Base-by-base conservation (phyloP, 2,113 vertebrate genomes). In the Chitala chitala region DNA sequence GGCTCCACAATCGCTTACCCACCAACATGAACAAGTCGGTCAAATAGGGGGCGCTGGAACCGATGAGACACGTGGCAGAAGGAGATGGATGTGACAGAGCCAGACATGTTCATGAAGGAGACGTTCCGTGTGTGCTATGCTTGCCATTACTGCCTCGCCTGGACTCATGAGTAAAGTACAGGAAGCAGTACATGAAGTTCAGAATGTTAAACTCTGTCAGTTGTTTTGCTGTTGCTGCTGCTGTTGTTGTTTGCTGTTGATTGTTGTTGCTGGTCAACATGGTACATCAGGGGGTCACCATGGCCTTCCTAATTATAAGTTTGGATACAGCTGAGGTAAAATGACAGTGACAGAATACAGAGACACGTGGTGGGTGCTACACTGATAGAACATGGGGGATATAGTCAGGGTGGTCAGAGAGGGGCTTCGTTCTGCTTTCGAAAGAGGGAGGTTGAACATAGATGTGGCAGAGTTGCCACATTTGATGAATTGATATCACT, bases 401-500 rank as follows among this genome's bases (percentile, higher is more conserved):
- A n/a, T n/a, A n/a, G 36, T 6, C 15, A 24, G 56, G 26, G 3
- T 10, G 3, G 12, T 12, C 24, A 20, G 40, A 59, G 40, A 20
- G 71, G 33, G 4, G 26, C 29, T 59, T 36, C 9, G 26, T 17
- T 12, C 13, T 6, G 29, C 17, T 2, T 63, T 63, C 31, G 59
- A 2, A 7, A 0, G 54, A 38, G 26, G 7, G 38, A 31, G 20
- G 7, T 5, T 4, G 26, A 56, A 40, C 54, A 5, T 78, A 78
- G 80, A 81, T 80, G 81, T 80, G 78, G 84, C 33, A 74, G 73
- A 78, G 69, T 65, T 81, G 80, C 78, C 53, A 59, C 74, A 76
- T 79, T 53, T 80, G 81, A 81, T 82, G 79, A 84, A 68, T 78
- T n/a, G 2, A 69, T 80, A 76, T 59, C 31, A 77, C 66, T 50